phyloP scores from a whole-genome alignment of 2,113 vertebrate species.

The Sigmodon hispidus region DNA sequence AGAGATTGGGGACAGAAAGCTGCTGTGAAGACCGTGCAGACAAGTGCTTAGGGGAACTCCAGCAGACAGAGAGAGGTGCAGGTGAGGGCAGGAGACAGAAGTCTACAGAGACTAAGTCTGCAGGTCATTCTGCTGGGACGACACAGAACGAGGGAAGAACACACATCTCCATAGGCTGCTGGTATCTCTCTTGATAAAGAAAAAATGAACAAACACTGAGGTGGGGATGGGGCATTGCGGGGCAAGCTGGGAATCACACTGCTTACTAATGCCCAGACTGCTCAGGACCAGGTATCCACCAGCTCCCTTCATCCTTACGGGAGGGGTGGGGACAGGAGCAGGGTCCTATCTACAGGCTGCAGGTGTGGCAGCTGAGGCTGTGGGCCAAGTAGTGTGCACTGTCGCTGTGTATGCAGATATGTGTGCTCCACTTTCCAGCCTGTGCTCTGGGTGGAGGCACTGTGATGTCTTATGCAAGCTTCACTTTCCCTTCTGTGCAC shows the following conservation, averaged over 20 bases:
- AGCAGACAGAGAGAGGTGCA: background rate
- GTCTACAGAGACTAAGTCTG: background rate
- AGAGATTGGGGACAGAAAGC: background rate
- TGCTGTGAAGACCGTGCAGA: background rate
- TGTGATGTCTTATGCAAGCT: background rate
- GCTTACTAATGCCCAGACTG: background rate
- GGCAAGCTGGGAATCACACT: background rate
- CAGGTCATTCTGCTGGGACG: background rate
- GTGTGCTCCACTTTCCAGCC: background rate
- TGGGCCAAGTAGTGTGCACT: fast-evolving
- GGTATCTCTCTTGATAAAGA: background rate
- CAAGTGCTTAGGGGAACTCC: background rate
- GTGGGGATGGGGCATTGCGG: background rate
- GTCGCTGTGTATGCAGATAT: fast-evolving
- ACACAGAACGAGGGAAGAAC: background rate
- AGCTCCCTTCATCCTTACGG: background rate
- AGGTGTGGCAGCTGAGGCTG: background rate
- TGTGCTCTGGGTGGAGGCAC: background rate
- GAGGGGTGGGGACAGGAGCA: too few species aligned
- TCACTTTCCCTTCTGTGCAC: background rate
- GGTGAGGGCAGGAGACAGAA: background rate
- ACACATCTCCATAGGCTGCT: background rate
- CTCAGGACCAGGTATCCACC: background rate
- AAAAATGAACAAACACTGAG: background rate
- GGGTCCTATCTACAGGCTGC: background rate